phyloP scores from a whole-genome alignment of 2,888 invertebrate genomes.

The Nemotelus pantherinus region DNA sequence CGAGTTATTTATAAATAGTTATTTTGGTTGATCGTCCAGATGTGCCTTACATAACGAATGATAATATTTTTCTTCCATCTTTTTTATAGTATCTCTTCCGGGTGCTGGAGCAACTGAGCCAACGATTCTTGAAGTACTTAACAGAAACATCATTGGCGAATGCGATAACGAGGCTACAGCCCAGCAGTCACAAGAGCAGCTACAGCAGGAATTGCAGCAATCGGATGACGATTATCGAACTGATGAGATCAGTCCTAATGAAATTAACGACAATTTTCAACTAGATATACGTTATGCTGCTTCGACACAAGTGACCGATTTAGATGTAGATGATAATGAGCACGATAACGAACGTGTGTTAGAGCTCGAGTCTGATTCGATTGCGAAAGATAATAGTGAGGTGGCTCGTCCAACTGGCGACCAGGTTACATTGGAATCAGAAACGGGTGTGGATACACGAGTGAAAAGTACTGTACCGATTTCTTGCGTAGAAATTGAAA shows the following conservation, averaged over 20 bases:
- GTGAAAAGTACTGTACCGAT: not conserved
- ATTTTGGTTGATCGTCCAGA: not conserved
- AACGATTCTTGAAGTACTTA: slow-evolving; percentile 62
- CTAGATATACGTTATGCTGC: slow-evolving; percentile 21
- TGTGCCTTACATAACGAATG: slow-evolving; percentile 31
- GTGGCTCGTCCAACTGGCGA: not conserved
- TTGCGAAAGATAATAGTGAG: slow-evolving; percentile 53
- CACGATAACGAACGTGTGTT: slow-evolving; percentile 53
- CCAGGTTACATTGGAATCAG: slow-evolving; percentile 19
- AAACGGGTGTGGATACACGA: slow-evolving; percentile 1
- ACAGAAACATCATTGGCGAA: slow-evolving; percentile 56
- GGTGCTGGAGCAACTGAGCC: slow-evolving; percentile 63
- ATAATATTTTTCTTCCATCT: slow-evolving; percentile 28
- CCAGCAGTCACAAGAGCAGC: slow-evolving; percentile 50
- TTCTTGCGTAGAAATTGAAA: slow-evolving; percentile 36
- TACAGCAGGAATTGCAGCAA: slow-evolving; percentile 25
- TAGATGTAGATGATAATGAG: slow-evolving; percentile 38
- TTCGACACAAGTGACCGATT: slow-evolving; percentile 34
- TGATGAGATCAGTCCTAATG: slow-evolving; percentile 47
- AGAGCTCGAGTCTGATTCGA: slow-evolving; percentile 63
- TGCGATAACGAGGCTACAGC: slow-evolving; percentile 51
- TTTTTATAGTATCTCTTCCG: slow-evolving; percentile 63
- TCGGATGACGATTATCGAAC: slow-evolving; percentile 48
- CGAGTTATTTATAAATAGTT: slow-evolving; percentile 7
- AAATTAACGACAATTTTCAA: slow-evolving; percentile 42